phyloP scores from a whole-genome alignment of 2,888 invertebrate species.

The Cactoblastis cactorum region DNA sequence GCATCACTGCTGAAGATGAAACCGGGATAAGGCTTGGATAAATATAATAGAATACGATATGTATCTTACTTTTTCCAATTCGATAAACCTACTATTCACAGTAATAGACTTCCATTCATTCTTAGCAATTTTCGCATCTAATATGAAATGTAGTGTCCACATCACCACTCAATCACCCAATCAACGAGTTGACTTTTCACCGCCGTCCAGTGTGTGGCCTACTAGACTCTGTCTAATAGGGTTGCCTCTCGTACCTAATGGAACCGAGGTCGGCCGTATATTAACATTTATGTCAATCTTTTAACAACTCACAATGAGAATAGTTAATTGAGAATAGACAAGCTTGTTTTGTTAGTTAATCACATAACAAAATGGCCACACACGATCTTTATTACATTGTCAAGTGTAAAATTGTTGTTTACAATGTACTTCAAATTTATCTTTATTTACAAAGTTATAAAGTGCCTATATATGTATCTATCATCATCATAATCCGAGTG shows the following conservation, averaged over 20 bases:
- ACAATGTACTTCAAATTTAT: too few relatives aligned
- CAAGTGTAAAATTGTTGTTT: not conserved
- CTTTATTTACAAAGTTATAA: too few relatives aligned
- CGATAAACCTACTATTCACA: too few relatives aligned
- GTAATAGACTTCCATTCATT: too few relatives aligned
- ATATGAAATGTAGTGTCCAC: slow-evolving; percentile 18
- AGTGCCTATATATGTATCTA: too few relatives aligned
- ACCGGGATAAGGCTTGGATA: too few relatives aligned
- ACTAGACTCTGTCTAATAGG: slow-evolving; percentile 51
- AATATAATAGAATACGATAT: too few relatives aligned
- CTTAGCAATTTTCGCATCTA: too few relatives aligned
- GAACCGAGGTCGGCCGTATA: slow-evolving; percentile 47
- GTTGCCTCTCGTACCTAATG: slow-evolving; percentile 44
- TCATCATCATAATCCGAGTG: too few relatives aligned
- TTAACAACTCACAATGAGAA: slow-evolving; percentile 11
- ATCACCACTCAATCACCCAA: slow-evolving; percentile 30
- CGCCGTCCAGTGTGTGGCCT: slow-evolving; percentile 53
- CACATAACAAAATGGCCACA: slow-evolving; percentile 4
- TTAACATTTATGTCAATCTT: slow-evolving; percentile 41
- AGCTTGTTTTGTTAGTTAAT: not conserved
- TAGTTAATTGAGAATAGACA: slow-evolving; percentile 2
- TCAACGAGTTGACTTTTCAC: slow-evolving; percentile 55
- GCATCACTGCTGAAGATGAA: too few relatives aligned
- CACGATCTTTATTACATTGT: not conserved
- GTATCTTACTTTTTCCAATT: too few relatives aligned